Evolutionary conservation across 2,797 vertebrate genomes (phyloP).

Genomic region (Artibeus lituratus): DNA sequence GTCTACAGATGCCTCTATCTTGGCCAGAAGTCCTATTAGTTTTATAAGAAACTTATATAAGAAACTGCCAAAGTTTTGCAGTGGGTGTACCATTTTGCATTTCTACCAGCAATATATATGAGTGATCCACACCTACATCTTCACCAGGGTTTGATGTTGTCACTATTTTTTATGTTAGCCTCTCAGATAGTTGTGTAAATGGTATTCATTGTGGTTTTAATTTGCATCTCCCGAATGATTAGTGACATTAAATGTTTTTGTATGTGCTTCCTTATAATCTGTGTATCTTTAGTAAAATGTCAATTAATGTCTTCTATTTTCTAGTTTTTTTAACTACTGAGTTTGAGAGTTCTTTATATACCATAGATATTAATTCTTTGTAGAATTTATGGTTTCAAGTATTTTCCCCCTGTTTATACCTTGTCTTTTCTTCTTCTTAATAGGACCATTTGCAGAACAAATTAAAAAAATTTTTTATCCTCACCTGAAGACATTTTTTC

Average conservation of each 20-base stretch:
- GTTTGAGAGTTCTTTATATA: not conserved
- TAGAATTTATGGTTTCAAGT: not conserved
- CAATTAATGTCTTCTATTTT: not conserved
- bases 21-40: not conserved
- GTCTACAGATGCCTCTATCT: too few relatives aligned
- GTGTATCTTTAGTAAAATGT: not conserved
- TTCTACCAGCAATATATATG: not conserved
- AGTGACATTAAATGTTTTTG: not conserved
- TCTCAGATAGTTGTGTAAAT: too few relatives aligned
- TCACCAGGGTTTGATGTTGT: too few relatives aligned
- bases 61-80: not conserved
- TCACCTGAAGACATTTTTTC: too few relatives aligned
- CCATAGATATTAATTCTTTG: not conserved
- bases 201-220: not conserved
- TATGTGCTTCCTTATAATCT: not conserved
- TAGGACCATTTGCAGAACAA: not conserved
- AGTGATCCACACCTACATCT: too few relatives aligned
- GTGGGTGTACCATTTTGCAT: not conserved
- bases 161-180: too few relatives aligned
- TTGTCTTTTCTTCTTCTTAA: not conserved
- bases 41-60: not conserved
- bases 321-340: not conserved
- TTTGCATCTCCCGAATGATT: not conserved
- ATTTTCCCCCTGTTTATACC: not conserved
- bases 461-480: not conserved